Evolutionary conservation across 1,140 invertebrate genomes (phyloP).

Genomic region (Tetraneura akinire): DNA sequence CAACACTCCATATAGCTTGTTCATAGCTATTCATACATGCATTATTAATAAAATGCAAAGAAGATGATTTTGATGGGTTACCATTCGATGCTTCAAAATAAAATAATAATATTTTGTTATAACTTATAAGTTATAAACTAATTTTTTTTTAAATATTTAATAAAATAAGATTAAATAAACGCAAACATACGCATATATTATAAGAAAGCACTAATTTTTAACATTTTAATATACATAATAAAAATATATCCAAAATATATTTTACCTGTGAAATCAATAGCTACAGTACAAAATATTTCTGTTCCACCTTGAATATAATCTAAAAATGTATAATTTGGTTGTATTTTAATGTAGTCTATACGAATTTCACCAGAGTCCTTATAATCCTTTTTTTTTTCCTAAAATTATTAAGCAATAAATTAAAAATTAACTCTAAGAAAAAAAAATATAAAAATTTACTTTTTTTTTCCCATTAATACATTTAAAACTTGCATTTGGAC

Average conservation of each 20-base stretch:
- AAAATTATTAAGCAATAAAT: conserved; percentile 19
- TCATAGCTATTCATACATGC: conserved; percentile 64
- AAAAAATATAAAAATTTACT: conserved; percentile 52
- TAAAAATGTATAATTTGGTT: conserved; percentile 62
- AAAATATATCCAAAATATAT: not conserved
- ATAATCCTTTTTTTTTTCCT: conserved; percentile 57
- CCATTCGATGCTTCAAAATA: conserved; percentile 66
- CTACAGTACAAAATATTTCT: conserved; percentile 62
- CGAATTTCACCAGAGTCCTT: conserved; percentile 58
- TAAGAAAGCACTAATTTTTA: too few relatives aligned
- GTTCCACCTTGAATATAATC: conserved; percentile 66
- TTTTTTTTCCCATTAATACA: conserved; percentile 57
- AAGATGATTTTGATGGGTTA: conserved; percentile 62
- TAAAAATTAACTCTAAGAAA: not conserved
- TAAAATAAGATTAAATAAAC: too few relatives aligned
- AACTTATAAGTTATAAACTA: not conserved
- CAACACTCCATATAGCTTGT: conserved; percentile 65
- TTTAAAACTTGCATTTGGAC: conserved; percentile 53
- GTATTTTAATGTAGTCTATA: conserved; percentile 57
- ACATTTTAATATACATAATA: not conserved
- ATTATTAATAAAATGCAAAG: conserved; percentile 64
- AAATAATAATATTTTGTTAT: not conserved
- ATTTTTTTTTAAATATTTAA: not conserved
- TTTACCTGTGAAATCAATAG: conserved; percentile 66
- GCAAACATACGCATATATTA: too few relatives aligned